Conservation (phyloP, 1,140 invertebrate species). For the Ganaspis sp. region DNA sequence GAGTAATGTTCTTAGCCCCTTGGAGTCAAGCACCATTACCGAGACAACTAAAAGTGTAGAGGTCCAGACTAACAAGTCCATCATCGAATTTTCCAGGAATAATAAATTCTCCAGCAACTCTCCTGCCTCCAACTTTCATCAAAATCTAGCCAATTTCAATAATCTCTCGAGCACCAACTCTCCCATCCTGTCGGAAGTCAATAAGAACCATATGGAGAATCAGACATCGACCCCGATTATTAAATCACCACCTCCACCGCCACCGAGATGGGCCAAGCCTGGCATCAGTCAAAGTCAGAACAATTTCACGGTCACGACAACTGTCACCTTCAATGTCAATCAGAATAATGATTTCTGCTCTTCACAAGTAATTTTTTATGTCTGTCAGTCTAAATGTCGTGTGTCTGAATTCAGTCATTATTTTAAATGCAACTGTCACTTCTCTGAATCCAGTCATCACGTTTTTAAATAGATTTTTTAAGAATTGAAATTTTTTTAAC, state of each 20-base stretch:
- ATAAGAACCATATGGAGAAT: conserved; percentile 56
- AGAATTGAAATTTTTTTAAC: no score
- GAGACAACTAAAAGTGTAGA: conserved; percentile 48
- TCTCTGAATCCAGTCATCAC: no score
- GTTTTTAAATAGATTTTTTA: no score
- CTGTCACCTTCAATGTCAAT: conserved; percentile 88
- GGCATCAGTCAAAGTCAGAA: conserved; percentile 72
- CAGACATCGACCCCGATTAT: conserved; percentile 58
- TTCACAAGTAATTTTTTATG: conserved; percentile 55
- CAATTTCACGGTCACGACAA: conserved; percentile 89
- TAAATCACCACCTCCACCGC: conserved; percentile 81
- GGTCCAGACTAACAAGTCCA: conserved; percentile 47
- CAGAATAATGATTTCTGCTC: conserved; percentile 55
- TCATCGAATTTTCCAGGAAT: conserved; percentile 58
- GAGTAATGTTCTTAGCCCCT: conserved; percentile 77
- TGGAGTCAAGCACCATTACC: conserved; percentile 59
- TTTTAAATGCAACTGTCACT: no score
- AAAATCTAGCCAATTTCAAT: conserved; percentile 66
- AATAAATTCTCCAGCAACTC: conserved; percentile 59
- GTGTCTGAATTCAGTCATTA: no score
- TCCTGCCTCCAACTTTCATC: conserved; percentile 64
- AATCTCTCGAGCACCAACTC: conserved; percentile 61
- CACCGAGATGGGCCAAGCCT: conserved; percentile 78
- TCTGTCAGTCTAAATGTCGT: no score
- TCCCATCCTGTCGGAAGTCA: conserved; percentile 59